Base-by-base conservation (phyloP, 1,140 invertebrate species). In the Pogonomyrmex californicus region DNA sequence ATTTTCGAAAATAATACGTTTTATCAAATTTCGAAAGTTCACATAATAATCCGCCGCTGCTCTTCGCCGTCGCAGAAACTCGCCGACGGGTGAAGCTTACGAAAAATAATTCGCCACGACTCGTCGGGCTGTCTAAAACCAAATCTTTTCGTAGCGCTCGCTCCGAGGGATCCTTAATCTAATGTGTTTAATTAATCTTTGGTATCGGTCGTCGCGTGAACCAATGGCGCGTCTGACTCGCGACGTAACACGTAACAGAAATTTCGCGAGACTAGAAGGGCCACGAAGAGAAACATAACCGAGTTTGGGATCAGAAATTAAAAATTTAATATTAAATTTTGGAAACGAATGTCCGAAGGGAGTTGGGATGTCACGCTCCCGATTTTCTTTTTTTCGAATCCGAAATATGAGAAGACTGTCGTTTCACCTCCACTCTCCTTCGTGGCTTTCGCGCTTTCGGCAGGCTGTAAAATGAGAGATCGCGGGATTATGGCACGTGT, bases 151-250 rank as follows among this genome's bases (percentile, higher is more conserved):
- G 56, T 38, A 54, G 56, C 36, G 71, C 23, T 73, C 12, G 76
- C 56, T 58, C 75, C 88, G 91, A 92, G 92, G 88, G 92, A 88
- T 90, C 85, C 91, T 93, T 91, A 87, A 93, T 91, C 91, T 94
- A 93, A 94, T 63, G 76, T 87, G 47, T 86, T 92, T 88, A 91
- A 89, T 85, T 93, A 92, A 92, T 95, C 94, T 95, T 95, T 95
- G 95, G 94, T 95, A 94, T 94, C 86, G 93, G 93, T 94, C 93
- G 92, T 95, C 79, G 65, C 82, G 41, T 47, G 36, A 51, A 75
- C 66, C 41, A 12, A 33, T 36, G 49, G 33, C 62, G 56, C 14
- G 36, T 76, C 54, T 62, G 62, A 44, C 58, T 71, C 73, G 88
- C 88, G 86, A 77, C 47, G 33, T 63, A 77, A 77, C 14, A 12